Evolutionary conservation across 1,140 invertebrate genomes (phyloP), one percentile per base, ranked within the genome.

Genomic region (Formica selysi): DNA sequence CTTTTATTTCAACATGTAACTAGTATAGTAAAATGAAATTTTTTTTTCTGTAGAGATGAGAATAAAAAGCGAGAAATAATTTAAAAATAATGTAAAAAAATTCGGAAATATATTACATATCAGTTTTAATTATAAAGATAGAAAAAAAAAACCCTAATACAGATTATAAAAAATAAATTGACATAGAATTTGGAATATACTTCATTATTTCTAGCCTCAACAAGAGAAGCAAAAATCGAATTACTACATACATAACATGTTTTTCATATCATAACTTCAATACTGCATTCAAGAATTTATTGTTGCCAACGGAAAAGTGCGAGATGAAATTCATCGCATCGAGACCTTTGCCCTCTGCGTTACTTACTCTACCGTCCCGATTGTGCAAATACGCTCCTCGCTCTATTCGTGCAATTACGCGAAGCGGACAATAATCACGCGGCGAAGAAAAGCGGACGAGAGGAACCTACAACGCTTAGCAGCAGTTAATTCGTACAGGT

Each of bases 401-500:
- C 19, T 29, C 62, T 65, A 65, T 65, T 51, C 44, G 62, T 26
- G 61, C 76, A 68, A 68, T 80, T 80, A 38, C 3, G 22, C 44
- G 32, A 22, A 80, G 70, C 76, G n/a, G 41, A 26, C 44, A 32
- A 54, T 80, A 70, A 70, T 26, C 19, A 7, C 65, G n/a, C 13
- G 64, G 16, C 16, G 16, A 16, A 76, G 62, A 79, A 19, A 51
- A 67, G 10, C 16, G 38, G 29, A n/a, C 7, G 26, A 19, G 59
- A 64, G n/a, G 41, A 79, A 41, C 65, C 41, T 61, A 51, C 51
- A 68, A 51, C n/a, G 64, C n/a, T 70, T 70, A 80, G 76, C 68
- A 70, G 10, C 64, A 51, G 76, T 57, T 70, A 80, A 80, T 54
- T 80, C 64, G 64, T 38, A 61, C 29, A 61, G 44, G 54, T 62